Conservation (phyloP, 2,797 vertebrate genomes). For the Lophius americanus region DNA sequence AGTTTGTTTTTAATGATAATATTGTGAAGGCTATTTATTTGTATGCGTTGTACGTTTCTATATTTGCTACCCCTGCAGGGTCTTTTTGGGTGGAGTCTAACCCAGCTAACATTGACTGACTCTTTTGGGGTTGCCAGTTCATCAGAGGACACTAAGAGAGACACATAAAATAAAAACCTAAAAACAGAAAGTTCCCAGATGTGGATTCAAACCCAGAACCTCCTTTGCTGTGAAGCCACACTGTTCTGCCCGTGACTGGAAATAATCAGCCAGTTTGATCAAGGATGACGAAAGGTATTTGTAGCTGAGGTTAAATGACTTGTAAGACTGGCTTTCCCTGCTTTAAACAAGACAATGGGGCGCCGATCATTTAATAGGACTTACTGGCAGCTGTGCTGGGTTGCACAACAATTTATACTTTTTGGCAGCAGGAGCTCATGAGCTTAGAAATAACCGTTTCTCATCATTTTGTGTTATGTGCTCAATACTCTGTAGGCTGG, state of each 20-base stretch:
- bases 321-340: neutral
- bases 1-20: neutral
- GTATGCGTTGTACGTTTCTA: too few relatives aligned
- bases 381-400: neutral
- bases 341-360: neutral
- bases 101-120: too few relatives aligned
- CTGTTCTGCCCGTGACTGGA: neutral
- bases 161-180: too few relatives aligned
- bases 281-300: neutral
- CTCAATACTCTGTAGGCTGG: neutral
- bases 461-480: neutral
- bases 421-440: neutral
- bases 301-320: neutral
- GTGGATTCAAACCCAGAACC: too few relatives aligned
- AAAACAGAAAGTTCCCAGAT: too few relatives aligned
- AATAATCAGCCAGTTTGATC: conserved; percentile 5
- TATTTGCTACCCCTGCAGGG: too few relatives aligned
- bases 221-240: too few relatives aligned
- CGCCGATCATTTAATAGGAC: neutral
- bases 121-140: too few relatives aligned
- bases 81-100: too few relatives aligned
- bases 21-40: neutral
- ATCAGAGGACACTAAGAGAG: too few relatives aligned
- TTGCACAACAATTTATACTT: conserved; percentile 6
- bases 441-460: neutral